A percentile compares a stretch with the other conserved stretches of the same genome.
Evolutionary conservation across 2,888 invertebrate species (phyloP).

Genomic region (Eurois occulta): DNA sequence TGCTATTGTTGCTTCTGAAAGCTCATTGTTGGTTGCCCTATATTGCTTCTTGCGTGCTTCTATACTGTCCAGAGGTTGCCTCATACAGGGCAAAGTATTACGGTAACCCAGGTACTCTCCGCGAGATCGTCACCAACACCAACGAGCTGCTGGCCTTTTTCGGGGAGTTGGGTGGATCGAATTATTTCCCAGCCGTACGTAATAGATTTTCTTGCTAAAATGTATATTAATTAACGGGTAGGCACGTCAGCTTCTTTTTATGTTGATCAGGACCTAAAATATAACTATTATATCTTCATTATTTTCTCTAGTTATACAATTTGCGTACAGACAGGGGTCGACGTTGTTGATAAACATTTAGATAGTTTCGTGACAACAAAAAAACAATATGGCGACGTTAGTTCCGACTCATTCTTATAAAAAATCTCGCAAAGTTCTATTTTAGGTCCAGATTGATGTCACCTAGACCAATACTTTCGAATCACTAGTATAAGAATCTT

Average conservation of each 20-base stretch:
- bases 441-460: not conserved
- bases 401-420: not conserved
- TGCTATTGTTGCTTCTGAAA: not conserved
- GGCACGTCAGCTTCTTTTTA: not conserved
- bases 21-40: not conserved
- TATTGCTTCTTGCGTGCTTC: no score
- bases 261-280: not conserved
- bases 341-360: not conserved
- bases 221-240: not conserved
- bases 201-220: not conserved
- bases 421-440: no score
- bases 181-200: no score
- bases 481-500: not conserved
- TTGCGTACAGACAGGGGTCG: not conserved
- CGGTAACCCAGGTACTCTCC: no score
- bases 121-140: no score
- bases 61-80: no score
- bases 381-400: not conserved
- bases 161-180: no score
- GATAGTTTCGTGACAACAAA: no score
- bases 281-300: not conserved
- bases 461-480: not conserved
- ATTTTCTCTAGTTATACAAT: not conserved
- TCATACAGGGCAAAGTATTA: no score
- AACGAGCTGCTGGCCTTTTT: no score